Evolutionary conservation across 2,797 vertebrate species (phyloP).

Genomic region (Phalloptychus januarius): DNA sequence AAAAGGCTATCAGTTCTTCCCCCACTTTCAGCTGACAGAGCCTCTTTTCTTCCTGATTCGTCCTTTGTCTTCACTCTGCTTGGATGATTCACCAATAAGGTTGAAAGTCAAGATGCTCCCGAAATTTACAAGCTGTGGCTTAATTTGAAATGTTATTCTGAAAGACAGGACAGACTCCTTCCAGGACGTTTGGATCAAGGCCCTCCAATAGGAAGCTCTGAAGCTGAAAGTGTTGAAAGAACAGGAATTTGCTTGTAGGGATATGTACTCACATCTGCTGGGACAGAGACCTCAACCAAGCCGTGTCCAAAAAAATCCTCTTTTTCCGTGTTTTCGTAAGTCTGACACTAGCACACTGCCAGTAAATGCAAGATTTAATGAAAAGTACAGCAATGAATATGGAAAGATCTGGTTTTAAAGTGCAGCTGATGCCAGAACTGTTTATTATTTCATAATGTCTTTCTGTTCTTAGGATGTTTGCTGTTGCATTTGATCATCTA

Average conservation of each 20-base stretch:
- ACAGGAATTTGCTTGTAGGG: constrained; percentile 32
- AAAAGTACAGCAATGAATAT: not conserved
- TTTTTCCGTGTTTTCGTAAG: not conserved
- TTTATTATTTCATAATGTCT: not conserved
- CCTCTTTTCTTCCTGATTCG: constrained; percentile 11
- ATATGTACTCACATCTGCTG: constrained; percentile 26
- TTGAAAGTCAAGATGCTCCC: constrained; percentile 55
- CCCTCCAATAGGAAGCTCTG: constrained; percentile 45
- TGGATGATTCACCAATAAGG: constrained; percentile 53
- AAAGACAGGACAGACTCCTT: constrained; percentile 59
- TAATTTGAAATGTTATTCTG: constrained; percentile 56
- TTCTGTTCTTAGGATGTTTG: not conserved
- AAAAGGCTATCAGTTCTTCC: constrained; percentile 30
- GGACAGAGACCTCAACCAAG: constrained; percentile 16
- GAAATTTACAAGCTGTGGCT: constrained; percentile 73
- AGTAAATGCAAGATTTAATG: not conserved
- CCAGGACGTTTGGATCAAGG: constrained; percentile 39
- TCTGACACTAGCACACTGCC: constrained; percentile 11
- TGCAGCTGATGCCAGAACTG: not conserved
- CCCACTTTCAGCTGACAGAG: constrained; percentile 16
- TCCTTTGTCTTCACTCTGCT: constrained; percentile 27
- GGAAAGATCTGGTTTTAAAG: not conserved
- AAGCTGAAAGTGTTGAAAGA: constrained; percentile 39
- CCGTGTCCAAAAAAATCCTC: constrained; percentile 17
- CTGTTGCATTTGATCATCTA: constrained; percentile 46